These are phyloP conservation scores for Saturnia pavonia DNA, from an alignment of 2,888 invertebrate species.

Conservation along the genomic window DNA sequence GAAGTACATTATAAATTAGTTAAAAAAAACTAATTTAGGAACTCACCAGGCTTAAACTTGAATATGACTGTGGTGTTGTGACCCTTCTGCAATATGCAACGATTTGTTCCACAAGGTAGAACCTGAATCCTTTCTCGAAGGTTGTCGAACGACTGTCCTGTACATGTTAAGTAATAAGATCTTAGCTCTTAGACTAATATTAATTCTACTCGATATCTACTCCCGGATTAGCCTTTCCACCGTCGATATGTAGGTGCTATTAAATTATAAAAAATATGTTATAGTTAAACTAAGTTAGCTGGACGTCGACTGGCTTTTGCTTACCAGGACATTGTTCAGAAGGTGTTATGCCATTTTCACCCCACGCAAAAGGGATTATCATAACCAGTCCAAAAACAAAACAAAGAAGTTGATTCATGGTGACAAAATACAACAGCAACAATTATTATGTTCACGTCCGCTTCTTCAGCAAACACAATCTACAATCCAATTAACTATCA, in stretches of 20 bases:
- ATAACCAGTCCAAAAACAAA: background rate
- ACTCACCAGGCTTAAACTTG: constrained; percentile 80
- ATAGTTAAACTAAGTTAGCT: background rate
- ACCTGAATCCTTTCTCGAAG: constrained; percentile 73
- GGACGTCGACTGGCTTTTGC: constrained; percentile 19
- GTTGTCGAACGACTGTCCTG: constrained; percentile 64
- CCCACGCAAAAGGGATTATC: constrained; percentile 23
- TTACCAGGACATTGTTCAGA: constrained; percentile 48
- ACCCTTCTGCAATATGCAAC: constrained; percentile 83
- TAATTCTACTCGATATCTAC: too few relatives aligned
- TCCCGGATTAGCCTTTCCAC: too few relatives aligned
- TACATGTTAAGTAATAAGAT: constrained; percentile 46
- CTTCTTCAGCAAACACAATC: background rate
- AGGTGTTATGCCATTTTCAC: constrained; percentile 33
- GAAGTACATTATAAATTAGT: background rate
- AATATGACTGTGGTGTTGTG: constrained; percentile 76
- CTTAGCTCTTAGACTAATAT: too few relatives aligned
- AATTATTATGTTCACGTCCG: background rate
- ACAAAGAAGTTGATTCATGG: constrained; percentile 12
- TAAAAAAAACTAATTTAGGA: background rate
- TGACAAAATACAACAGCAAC: background rate
- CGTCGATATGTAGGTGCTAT: too few relatives aligned
- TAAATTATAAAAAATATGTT: background rate
- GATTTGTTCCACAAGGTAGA: constrained; percentile 80
- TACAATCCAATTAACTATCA: background rate